Evolutionary conservation across 2,113 vertebrate genomes (phyloP).

Genomic region (Macquaria ambigua): DNA sequence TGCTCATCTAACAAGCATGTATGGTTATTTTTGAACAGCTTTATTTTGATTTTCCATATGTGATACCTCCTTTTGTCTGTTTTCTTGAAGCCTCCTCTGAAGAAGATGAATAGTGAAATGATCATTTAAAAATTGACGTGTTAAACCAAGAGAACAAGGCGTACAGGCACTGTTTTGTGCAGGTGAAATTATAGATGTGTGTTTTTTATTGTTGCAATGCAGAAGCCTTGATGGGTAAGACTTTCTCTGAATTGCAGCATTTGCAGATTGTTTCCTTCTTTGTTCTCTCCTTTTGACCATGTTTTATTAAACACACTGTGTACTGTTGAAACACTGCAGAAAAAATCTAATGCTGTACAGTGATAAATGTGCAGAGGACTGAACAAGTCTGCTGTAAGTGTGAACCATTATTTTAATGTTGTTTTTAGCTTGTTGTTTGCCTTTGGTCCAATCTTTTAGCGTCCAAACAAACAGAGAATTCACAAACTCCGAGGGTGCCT

Average conservation of each 20-base stretch:
- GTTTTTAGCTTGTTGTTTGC: slow-evolving; percentile 54
- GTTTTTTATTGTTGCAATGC: slow-evolving; percentile 34
- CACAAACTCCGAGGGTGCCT: slow-evolving; percentile 24
- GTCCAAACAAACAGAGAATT: slow-evolving; percentile 53
- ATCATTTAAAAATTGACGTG: slow-evolving; percentile 28
- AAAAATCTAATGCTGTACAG: slow-evolving; percentile 26
- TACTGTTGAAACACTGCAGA: slow-evolving; percentile 31
- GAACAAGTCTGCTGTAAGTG: slow-evolving; percentile 36
- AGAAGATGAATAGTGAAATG: slow-evolving; percentile 23
- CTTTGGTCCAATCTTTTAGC: slow-evolving; percentile 35
- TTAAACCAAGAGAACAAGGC: slow-evolving; percentile 26
- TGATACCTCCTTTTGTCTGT: background rate
- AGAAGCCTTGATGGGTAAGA: slow-evolving; percentile 21
- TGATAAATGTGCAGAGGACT: slow-evolving; percentile 61
- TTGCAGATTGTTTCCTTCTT: slow-evolving; percentile 63
- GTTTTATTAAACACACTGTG: slow-evolving; percentile 66
- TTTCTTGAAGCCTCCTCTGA: background rate
- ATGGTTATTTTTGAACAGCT: slow-evolving; percentile 18
- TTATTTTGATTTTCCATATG: slow-evolving; percentile 8
- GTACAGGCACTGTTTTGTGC: background rate
- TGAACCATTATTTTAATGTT: slow-evolving; percentile 58
- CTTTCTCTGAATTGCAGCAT: slow-evolving; percentile 50
- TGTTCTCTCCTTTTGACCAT: slow-evolving; percentile 46
- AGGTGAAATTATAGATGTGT: slow-evolving; percentile 36
- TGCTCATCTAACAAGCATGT: background rate